phyloP scores from a whole-genome alignment of 92 coral and sea anemone genomes.

The Muricea muricata region DNA sequence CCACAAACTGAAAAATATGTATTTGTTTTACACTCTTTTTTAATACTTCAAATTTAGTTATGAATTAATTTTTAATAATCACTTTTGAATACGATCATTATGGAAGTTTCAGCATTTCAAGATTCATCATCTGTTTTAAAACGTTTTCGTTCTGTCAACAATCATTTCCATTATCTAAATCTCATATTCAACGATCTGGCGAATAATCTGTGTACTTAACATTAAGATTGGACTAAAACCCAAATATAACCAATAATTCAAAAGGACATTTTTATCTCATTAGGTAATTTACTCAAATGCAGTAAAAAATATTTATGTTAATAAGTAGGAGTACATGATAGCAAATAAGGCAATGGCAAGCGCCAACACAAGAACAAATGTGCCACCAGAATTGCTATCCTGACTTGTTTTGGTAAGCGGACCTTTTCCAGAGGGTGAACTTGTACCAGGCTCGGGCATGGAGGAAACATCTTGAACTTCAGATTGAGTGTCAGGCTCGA shows the following conservation, averaged over 20 bases:
- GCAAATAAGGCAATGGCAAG: neutral
- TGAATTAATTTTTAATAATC: too few relatives aligned
- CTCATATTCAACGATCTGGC: too few relatives aligned
- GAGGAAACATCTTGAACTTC: neutral
- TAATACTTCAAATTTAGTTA: too few relatives aligned
- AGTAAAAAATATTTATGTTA: neutral
- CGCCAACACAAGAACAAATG: neutral
- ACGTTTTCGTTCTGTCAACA: too few relatives aligned
- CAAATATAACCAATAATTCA: neutral
- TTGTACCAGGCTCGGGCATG: neutral
- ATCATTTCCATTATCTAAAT: too few relatives aligned
- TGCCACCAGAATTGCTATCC: neutral
- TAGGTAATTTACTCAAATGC: neutral
- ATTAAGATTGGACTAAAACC: too few relatives aligned
- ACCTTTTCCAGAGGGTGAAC: neutral
- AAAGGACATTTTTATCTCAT: neutral
- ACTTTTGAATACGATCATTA: too few relatives aligned
- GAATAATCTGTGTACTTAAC: too few relatives aligned
- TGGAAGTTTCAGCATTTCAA: too few relatives aligned
- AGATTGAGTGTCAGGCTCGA: neutral
- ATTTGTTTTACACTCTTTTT: too few relatives aligned
- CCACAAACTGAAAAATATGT: too few relatives aligned
- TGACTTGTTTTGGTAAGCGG: neutral
- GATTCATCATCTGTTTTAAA: too few relatives aligned
- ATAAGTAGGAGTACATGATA: constrained; percentile 5